Conservation (phyloP, 2,113 vertebrate species). For the Callorhinus ursinus region DNA sequence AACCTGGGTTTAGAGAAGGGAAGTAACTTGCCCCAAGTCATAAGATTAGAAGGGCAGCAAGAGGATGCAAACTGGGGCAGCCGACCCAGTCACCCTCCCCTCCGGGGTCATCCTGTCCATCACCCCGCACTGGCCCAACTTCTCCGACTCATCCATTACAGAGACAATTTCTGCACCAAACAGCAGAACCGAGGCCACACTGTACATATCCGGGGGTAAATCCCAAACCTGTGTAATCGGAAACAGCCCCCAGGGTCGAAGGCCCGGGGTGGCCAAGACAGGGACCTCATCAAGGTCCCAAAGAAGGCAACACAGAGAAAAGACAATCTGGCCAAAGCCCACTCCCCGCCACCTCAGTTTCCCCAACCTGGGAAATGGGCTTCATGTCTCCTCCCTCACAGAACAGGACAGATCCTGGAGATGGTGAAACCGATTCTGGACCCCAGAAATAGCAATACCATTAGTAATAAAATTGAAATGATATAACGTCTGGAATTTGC, state of each 20-base stretch:
- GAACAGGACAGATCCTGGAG: background rate
- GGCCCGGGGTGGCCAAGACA: background rate
- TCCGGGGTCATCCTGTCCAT: background rate
- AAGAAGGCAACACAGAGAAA: background rate
- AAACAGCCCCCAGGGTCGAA: background rate
- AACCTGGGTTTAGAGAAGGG: background rate
- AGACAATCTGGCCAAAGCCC: background rate
- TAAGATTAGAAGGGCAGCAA: background rate
- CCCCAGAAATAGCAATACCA: background rate
- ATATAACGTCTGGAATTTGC: background rate
- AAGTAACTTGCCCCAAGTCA: background rate
- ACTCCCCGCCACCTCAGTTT: background rate
- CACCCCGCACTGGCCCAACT: rapidly evolving
- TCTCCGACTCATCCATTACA: rapidly evolving
- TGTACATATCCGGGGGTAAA: background rate
- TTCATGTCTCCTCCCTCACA: background rate
- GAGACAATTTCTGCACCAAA: background rate
- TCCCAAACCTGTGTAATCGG: background rate
- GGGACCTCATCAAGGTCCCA: background rate
- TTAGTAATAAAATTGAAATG: background rate
- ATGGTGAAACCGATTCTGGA: background rate
- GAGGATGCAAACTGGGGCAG: background rate
- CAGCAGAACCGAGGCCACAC: background rate
- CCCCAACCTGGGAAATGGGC: background rate
- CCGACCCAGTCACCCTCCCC: background rate